A percentile compares a stretch with the other conserved stretches of the same genome.
Evolutionary conservation across 1,140 invertebrate genomes (phyloP).

Genomic region (Odontomachus brunneus): DNA sequence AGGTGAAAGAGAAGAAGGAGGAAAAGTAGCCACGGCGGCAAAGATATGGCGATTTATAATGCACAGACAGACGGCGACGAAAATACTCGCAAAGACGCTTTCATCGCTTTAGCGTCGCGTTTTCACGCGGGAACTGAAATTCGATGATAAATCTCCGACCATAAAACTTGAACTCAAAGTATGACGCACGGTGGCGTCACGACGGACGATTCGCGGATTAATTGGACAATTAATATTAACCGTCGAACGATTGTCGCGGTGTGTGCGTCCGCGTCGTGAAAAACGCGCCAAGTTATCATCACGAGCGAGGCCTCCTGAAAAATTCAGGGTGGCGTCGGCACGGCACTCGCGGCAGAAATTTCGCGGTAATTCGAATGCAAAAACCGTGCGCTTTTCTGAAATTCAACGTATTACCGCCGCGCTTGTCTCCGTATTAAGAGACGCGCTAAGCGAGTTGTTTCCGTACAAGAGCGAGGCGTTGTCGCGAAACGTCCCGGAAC

Average conservation of each 20-base stretch:
- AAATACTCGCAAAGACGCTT: constrained; percentile 10
- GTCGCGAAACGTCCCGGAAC: constrained; percentile 65
- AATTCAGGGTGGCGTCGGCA: constrained; percentile 41
- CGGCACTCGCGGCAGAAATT: constrained; percentile 24
- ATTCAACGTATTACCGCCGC: constrained; percentile 56
- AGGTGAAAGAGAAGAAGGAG: too few relatives aligned
- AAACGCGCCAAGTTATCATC: constrained; percentile 50
- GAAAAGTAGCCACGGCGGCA: not conserved
- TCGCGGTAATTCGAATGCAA: constrained; percentile 63
- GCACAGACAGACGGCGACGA: not conserved
- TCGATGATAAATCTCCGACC: constrained; percentile 20
- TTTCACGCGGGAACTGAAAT: not conserved
- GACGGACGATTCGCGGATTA: constrained; percentile 45
- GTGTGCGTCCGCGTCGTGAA: constrained; percentile 39
- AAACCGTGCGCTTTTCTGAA: constrained; percentile 68
- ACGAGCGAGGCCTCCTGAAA: constrained; percentile 49
- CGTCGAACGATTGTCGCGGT: constrained; percentile 54
- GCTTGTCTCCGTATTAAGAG: constrained; percentile 69
- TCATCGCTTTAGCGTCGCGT: too few relatives aligned
- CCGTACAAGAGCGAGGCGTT: constrained; percentile 68
- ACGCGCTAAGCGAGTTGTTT: constrained; percentile 74
- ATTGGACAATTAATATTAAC: constrained; percentile 57
- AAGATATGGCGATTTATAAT: constrained; percentile 17
- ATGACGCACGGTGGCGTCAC: constrained; percentile 3
- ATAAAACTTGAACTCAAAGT: constrained; percentile 47